Percentiles rank a stretch among this genome's conserved stretches.
These are phyloP conservation scores for Monodelphis domestica DNA, from an alignment of 2,797 vertebrate species.

Conservation along the genomic window DNA sequence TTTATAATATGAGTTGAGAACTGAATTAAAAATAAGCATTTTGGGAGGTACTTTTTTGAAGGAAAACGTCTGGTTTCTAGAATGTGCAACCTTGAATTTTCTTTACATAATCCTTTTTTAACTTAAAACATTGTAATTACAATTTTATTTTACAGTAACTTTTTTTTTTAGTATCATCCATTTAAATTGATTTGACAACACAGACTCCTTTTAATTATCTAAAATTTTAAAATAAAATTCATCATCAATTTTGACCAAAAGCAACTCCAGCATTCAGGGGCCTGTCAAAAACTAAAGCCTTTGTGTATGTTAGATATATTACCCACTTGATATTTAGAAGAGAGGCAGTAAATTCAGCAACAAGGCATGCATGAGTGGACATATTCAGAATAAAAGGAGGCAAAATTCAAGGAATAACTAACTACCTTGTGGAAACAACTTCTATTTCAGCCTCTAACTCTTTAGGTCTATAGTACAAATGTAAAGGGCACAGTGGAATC, in stretches of 20 bases:
- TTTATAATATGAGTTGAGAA: background rate
- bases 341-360: conserved; percentile 1
- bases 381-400: conserved; percentile 1
- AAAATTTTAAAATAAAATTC: conserved; percentile 27
- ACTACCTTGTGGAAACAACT: conserved; percentile 1
- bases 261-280: background rate
- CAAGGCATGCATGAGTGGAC: background rate
- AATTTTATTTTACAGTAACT: background rate
- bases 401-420: background rate
- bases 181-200: background rate
- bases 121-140: background rate
- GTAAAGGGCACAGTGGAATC: no score
- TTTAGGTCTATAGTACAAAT: background rate
- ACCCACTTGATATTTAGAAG: background rate
- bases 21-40: background rate
- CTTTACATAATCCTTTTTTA: background rate
- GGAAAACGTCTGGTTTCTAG: background rate
- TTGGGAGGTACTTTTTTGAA: background rate
- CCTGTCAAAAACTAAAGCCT: background rate
- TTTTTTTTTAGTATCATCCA: background rate
- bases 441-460: background rate
- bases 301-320: background rate
- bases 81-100: background rate
- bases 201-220: conserved; percentile 15
- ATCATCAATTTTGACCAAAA: conserved; percentile 2